Base-by-base conservation (phyloP, 1,140 invertebrate genomes). In the Olivierus martensii region DNA sequence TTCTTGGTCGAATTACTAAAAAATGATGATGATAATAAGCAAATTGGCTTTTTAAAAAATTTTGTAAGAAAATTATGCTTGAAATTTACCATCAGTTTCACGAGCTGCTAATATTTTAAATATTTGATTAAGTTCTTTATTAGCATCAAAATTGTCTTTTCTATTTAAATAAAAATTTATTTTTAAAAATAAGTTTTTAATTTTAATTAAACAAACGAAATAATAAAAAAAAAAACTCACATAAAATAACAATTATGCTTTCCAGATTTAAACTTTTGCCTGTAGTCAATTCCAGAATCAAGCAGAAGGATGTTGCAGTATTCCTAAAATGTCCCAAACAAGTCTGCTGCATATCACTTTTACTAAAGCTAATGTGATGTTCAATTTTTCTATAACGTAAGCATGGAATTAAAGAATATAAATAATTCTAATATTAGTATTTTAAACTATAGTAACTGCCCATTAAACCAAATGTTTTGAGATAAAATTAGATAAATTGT, bases 271-370 rank as follows among this genome's bases (percentile, higher is more conserved):
- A 58, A 66, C 61, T 80, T 80, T 62, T 79, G 72, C 61, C 92
- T 76, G 69, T 99, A 99, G 73, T 99, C 95, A 61, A 96, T 83
- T 9, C 87, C 88, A 15, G 93, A 95, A 70, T 98, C 90, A 48
- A 99, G 69, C 57, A 77, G 76, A 19, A 81, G 67, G 12, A 90
- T 70, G 58, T 77, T 62, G 70, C 87, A 93, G 65, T 86, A 81
- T 59, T 79, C 72, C 73, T 43, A 22, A 22, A 43, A 28, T 28
- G 28, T 28, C 28, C 28, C 28, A 28, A 28, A 28, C 28, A 28
- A 28, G 28, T 28, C 28, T 28, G 28, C 28, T 28, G 28, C 28
- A 28, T 28, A 28, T 28, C 28, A 28, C 28, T 28, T 28, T 28
- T 28, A 9, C 28, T 28, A 28, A 28, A 28, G 28, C 9, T 28